These are phyloP conservation scores for Formica exsecta DNA, from an alignment of 1,140 invertebrate species.

Conservation along the genomic window DNA sequence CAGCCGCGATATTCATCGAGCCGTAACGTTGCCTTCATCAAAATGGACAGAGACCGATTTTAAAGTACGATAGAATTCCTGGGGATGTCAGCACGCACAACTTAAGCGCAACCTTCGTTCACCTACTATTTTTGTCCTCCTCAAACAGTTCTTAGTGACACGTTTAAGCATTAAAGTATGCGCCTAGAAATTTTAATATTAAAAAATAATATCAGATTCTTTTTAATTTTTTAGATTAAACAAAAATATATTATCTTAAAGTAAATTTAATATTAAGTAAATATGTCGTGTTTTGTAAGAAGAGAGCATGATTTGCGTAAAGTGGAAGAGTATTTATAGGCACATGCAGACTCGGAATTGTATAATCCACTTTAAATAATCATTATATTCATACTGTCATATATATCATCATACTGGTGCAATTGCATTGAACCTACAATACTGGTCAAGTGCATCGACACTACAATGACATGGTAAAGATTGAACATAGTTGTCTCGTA, in stretches of 20 bases:
- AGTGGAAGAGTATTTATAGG: background rate
- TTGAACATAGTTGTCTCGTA: background rate
- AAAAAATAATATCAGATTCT: background rate
- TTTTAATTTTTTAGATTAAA: slow-evolving; percentile 7
- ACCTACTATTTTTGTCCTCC: slow-evolving; percentile 32
- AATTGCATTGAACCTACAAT: background rate
- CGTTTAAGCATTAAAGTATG: background rate
- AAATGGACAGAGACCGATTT: slow-evolving; percentile 4
- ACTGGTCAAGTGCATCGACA: background rate
- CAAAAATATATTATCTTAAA: background rate
- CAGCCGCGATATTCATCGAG: slow-evolving; percentile 30
- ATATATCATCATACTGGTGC: background rate
- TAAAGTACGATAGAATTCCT: slow-evolving; percentile 25
- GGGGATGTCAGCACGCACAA: slow-evolving; percentile 53
- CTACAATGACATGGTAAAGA: background rate
- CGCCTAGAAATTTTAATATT: background rate
- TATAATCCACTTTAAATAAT: background rate
- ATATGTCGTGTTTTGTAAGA: background rate
- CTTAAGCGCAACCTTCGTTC: slow-evolving; percentile 40
- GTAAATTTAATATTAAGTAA: too few relatives aligned
- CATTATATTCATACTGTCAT: slow-evolving; percentile 5
- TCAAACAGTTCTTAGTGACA: background rate
- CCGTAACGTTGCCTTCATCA: slow-evolving; percentile 39
- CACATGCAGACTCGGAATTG: too few relatives aligned
- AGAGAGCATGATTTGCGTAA: background rate